These are phyloP conservation scores for Meteorus cinctellus DNA, from an alignment of 2,888 invertebrate species.

Conservation along the genomic window DNA sequence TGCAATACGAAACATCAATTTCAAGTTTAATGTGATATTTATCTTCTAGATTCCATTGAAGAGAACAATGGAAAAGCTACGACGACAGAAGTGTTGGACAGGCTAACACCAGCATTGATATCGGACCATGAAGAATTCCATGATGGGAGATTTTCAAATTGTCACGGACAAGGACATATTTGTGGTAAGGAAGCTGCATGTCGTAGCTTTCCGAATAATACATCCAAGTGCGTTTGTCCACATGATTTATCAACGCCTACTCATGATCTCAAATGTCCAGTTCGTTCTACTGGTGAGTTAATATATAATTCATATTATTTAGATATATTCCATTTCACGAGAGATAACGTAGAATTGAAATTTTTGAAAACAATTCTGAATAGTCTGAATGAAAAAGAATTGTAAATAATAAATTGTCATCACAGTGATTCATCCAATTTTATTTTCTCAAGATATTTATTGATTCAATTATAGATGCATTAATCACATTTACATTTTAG, in stretches of 20 bases:
- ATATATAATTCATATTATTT: not conserved
- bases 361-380: too few relatives aligned
- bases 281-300: slow-evolving; percentile 76
- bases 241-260: slow-evolving; percentile 80
- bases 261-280: slow-evolving; percentile 78
- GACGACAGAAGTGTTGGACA: slow-evolving; percentile 46
- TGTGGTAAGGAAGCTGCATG: slow-evolving; percentile 81
- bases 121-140: slow-evolving; percentile 21
- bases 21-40: not conserved
- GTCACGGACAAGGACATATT: slow-evolving; percentile 71
- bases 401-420: too few relatives aligned
- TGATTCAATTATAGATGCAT: too few relatives aligned
- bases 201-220: slow-evolving; percentile 73
- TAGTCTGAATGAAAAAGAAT: too few relatives aligned
- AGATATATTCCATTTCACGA: too few relatives aligned
- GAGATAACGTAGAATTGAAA: too few relatives aligned
- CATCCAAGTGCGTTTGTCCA: slow-evolving; percentile 80
- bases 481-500: too few relatives aligned
- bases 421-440: too few relatives aligned
- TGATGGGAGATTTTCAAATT: slow-evolving; percentile 58
- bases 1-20: too few relatives aligned
- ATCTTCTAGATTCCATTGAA: slow-evolving; percentile 27
- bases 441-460: too few relatives aligned
- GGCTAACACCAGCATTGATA: slow-evolving; percentile 47
- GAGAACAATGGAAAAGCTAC: not conserved